A percentile compares a stretch with the other conserved stretches of the same genome.
Evolutionary conservation across 2,888 invertebrate genomes (phyloP).

Genomic region (Aelia acuminata): DNA sequence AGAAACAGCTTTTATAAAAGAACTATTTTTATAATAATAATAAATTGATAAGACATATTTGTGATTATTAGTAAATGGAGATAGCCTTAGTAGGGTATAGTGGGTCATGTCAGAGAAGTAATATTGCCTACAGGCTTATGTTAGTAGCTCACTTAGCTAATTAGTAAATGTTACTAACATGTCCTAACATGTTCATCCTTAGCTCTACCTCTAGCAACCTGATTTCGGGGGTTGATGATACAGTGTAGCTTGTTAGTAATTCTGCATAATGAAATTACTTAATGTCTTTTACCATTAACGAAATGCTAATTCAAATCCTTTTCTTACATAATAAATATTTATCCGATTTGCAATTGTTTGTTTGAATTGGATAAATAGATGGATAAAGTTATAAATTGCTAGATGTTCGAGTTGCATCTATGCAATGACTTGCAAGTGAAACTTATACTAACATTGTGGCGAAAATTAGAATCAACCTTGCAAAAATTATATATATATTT

Average conservation of each 20-base stretch:
- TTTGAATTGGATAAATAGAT: too few relatives aligned
- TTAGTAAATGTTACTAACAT: neutral
- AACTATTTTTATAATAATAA: too few relatives aligned
- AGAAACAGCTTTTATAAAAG: too few relatives aligned
- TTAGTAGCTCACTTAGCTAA: neutral
- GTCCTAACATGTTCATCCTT: too few relatives aligned
- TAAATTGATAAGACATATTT: too few relatives aligned
- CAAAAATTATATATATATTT: too few relatives aligned
- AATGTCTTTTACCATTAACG: neutral
- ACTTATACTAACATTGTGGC: too few relatives aligned
- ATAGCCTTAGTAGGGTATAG: neutral
- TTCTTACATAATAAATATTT: neutral
- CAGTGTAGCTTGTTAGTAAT: neutral
- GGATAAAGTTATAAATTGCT: too few relatives aligned
- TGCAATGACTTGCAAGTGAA: too few relatives aligned
- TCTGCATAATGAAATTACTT: neutral
- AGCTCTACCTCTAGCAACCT: neutral
- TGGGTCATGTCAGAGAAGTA: neutral
- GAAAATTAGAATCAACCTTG: too few relatives aligned
- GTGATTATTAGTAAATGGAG: neutral
- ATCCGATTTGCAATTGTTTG: too few relatives aligned
- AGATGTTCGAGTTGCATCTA: too few relatives aligned
- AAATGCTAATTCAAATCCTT: neutral
- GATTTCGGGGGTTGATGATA: neutral
- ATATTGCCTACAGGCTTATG: neutral